Evolutionary conservation across 2,888 invertebrate species (phyloP).

Genomic region (Eueremaeus valkanovi): DNA sequence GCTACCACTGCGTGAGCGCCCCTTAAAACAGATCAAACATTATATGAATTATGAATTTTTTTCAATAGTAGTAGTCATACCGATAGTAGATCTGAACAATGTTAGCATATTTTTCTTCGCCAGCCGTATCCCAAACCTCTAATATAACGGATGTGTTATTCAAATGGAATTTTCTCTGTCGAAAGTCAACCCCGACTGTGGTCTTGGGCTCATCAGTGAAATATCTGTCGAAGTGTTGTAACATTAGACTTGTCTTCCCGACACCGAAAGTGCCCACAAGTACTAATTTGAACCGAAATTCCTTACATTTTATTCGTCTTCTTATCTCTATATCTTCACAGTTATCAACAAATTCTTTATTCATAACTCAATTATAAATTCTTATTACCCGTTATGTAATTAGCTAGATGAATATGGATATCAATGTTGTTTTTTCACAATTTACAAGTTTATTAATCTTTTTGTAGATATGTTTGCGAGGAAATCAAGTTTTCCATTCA

Average conservation of each 20-base stretch:
- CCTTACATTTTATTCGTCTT: not conserved
- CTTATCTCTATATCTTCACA: not conserved
- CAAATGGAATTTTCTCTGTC: conserved; percentile 13
- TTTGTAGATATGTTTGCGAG: not conserved
- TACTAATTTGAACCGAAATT: conserved; percentile 16
- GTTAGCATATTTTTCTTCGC: conserved; percentile 9
- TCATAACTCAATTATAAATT: too few relatives aligned
- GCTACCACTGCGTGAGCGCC: conserved; percentile 31
- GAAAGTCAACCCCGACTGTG: conserved; percentile 19
- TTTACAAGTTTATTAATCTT: not conserved
- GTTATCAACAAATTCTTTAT: not conserved
- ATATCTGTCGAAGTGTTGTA: conserved; percentile 3
- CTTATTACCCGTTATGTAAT: too few relatives aligned
- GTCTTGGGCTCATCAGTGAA: conserved; percentile 16
- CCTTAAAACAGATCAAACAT: not conserved
- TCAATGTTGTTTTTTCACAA: too few relatives aligned
- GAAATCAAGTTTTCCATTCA: not conserved
- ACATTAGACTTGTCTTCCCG: conserved; percentile 10
- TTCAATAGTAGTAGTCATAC: not conserved
- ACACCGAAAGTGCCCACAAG: conserved; percentile 9
- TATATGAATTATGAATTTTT: not conserved
- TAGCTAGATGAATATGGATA: too few relatives aligned
- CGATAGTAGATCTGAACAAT: conserved; percentile 11
- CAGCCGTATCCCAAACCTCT: conserved; percentile 20
- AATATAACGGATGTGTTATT: not conserved